Evolutionary conservation across 2,113 vertebrate species (phyloP), one percentile per base, ranked within the genome.

Genomic region (Gambusia affinis): DNA sequence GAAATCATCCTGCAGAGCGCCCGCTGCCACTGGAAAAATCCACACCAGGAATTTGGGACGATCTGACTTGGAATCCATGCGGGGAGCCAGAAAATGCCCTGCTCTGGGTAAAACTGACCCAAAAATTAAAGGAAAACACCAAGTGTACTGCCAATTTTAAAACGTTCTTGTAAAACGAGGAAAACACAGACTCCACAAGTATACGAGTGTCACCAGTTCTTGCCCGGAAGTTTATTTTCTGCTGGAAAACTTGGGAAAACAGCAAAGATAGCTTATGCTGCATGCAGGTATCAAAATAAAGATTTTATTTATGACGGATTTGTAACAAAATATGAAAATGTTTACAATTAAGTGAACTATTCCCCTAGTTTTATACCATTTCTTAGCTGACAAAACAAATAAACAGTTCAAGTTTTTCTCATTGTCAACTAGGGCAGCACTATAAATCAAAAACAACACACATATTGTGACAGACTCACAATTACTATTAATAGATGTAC

Each of bases 1-100:
- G 88, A 92, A 91, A 87, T 89, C 89, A 89, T 87, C 83, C 72
- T 63, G 72, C 35, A 72, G 77, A 81, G 60, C 19, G 73, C 76
- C 39, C 10, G 69, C 76, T 82, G 76, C 85, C 33, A 65, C 83
- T 82, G 89, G 79, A 92, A 91, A 91, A 87, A 86, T 85, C 86
- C 79, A 29, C 83, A 84, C 60, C 71, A 86, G 87, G 91, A 92
- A 91, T 91, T 84, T 76, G 60, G 89, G 86, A 81, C 83, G 83
- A 88, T 83, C 84, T 47, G 74, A 87, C 67, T 64, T 76, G 80
- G 88, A 83, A 79, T 86, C 78, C 12, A 1, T 79, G 51, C 1
- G 0, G 65, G 86, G 76, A 68, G 70, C 86, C 83, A 91, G 64
- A 67, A 86, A 85, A 85, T 76, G 84, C 62, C 83, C 80, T 12